Base-by-base conservation (phyloP, 1,140 invertebrate genomes). In the Philotrypesis tridentata region DNA sequence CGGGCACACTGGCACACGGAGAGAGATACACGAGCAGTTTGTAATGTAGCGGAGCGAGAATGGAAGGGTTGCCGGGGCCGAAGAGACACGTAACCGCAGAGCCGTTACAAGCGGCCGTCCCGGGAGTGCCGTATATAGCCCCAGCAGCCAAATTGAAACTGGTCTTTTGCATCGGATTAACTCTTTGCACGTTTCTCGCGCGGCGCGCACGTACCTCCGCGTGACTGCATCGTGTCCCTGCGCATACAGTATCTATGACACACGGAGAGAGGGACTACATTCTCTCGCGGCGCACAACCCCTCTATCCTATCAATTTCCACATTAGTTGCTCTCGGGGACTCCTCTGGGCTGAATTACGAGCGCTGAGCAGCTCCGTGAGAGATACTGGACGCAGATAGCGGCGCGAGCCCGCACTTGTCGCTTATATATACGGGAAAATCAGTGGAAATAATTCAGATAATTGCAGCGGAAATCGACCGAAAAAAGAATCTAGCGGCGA, bases 121-220 rank as follows among this genome's bases (percentile, higher is more conserved):
- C 88, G 55, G 25, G 88, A 83, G 88, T 80, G 76, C 86, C 73
- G 83, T 84, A 55, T n/a, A 80, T n/a, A n/a, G n/a, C 25, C 43
- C 40, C 78, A 27, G 55, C 31, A 21, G 55, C 85, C 86, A 89
- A 90, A 90, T 90, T 89, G 89, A 89, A 90, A 90, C 87, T 88
- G 83, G 86, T 85, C 88, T 88, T 55, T 89, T 88, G 88, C 88
- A 88, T 87, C 68, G 85, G 87, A 89, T 89, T 89, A 89, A 88
- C 86, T 89, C 86, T 87, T 87, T 87, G 84, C 85, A 67, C 79
- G 82, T 81, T 75, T 33, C 78, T 78, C 83, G 43, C 33, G 48
- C 33, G 55, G 40, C 48, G 73, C 37, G 27, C 48, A 77, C 37
- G 27, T 84, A 65, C 21, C 11, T 21, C 48, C n/a, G 4, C 17